phyloP scores from a whole-genome alignment of 2,113 vertebrate species.

The Microtus ochrogaster region DNA sequence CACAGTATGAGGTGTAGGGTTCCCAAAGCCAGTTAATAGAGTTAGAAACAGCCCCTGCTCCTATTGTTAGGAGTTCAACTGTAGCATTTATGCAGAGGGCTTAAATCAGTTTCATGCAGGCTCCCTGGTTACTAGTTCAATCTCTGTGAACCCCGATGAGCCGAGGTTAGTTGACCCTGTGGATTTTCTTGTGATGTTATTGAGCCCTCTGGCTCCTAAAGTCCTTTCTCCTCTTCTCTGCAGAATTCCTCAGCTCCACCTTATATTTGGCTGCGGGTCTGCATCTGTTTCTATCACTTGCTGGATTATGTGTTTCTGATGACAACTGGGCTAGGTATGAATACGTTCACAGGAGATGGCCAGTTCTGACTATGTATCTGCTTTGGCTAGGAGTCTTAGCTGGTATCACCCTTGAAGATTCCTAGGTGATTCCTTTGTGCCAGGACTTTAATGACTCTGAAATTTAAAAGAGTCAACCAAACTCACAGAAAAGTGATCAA shows the following conservation, averaged over 20 bases:
- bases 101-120: neutral
- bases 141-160: neutral
- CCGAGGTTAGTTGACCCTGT: neutral
- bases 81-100: neutral
- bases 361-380: neutral
- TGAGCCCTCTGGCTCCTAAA: neutral
- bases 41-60: too few species aligned
- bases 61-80: neutral
- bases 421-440: neutral
- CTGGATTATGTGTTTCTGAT: neutral
- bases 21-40: neutral
- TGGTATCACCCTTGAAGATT: neutral
- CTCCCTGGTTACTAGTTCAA: neutral
- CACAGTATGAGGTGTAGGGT: neutral
- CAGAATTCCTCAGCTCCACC: neutral
- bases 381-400: neutral
- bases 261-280: neutral
- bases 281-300: neutral
- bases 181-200: neutral
- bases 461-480: neutral
- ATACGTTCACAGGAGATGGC: neutral
- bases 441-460: neutral
- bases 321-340: neutral
- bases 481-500: neutral
- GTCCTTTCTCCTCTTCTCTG: neutral